Evolutionary conservation across 2,113 vertebrate genomes (phyloP).

Genomic region (Odocoileus hemionus): DNA sequence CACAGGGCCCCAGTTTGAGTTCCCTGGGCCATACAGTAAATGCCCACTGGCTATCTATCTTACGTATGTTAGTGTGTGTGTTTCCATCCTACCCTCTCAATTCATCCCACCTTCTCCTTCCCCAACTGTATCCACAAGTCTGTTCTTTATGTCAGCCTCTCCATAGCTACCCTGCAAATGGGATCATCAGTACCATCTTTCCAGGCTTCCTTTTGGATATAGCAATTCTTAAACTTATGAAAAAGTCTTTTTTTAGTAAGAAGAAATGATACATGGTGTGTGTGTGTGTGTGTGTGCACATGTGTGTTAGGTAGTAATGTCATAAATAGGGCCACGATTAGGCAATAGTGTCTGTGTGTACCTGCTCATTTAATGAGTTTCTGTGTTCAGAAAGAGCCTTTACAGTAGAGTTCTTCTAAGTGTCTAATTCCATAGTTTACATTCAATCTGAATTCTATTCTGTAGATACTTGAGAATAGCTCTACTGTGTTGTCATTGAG

Average conservation of each 20-base stretch:
- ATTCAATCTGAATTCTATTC: background rate
- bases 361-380: background rate
- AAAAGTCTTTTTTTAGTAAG: background rate
- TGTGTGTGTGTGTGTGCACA: background rate
- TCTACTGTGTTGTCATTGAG: background rate
- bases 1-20: background rate
- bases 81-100: background rate
- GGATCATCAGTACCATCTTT: background rate
- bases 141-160: background rate
- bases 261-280: background rate
- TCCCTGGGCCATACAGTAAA: background rate
- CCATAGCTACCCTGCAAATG: background rate
- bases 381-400: background rate
- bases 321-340: background rate
- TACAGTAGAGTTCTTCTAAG: rapidly evolving
- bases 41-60: background rate
- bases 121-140: background rate
- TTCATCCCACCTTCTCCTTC: background rate
- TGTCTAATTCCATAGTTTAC: background rate
- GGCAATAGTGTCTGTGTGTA: background rate
- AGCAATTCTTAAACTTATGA: background rate
- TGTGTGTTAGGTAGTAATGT: background rate
- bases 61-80: background rate
- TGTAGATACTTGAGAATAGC: background rate
- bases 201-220: background rate